Evolutionary conservation across 2,797 vertebrate species (phyloP).

Genomic region (Bryconaethiops microstoma): DNA sequence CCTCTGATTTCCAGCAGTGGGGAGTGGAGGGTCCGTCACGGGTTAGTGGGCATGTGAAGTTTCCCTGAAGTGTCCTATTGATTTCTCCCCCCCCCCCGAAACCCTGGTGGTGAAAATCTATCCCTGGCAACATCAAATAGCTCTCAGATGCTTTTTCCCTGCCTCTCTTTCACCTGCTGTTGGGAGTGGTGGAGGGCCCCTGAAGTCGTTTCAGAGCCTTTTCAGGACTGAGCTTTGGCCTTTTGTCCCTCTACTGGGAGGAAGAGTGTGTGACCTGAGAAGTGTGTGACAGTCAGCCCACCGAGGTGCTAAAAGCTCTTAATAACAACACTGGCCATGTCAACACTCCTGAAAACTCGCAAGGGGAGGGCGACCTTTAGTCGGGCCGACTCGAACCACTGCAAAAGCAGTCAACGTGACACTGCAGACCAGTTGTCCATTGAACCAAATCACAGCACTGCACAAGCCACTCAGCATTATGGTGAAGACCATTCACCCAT

Average conservation of each 20-base stretch:
- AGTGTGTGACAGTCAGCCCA: conserved; percentile 34
- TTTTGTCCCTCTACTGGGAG: conserved; percentile 40
- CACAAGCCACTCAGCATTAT: background rate
- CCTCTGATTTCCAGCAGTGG: conserved; percentile 44
- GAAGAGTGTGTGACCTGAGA: conserved; percentile 47
- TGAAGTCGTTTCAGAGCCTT: conserved; percentile 55
- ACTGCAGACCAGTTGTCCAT: background rate
- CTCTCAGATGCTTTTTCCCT: conserved; percentile 54
- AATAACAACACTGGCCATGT: conserved; percentile 51
- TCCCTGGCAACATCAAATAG: conserved; percentile 56
- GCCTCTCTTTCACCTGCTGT: conserved; percentile 45
- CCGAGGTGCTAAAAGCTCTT: conserved; percentile 56
- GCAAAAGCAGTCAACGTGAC: conserved; percentile 1
- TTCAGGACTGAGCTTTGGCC: conserved; percentile 40
- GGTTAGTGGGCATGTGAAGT: conserved; percentile 57
- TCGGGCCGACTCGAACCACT: conserved; percentile 23
- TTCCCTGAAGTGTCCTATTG: conserved; percentile 53
- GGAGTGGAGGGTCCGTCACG: conserved; percentile 44
- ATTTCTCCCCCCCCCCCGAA: conserved; percentile 47
- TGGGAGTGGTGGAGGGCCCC: conserved; percentile 54
- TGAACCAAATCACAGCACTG: conserved; percentile 9
- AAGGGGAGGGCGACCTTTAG: conserved; percentile 42
- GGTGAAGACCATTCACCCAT: background rate
- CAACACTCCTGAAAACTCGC: conserved; percentile 43
- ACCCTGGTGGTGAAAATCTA: conserved; percentile 51